A percentile compares a stretch with the other conserved stretches of the same genome.
phyloP scores from a whole-genome alignment of 2,888 invertebrate genomes.

The Philhelius pedissequus region DNA sequence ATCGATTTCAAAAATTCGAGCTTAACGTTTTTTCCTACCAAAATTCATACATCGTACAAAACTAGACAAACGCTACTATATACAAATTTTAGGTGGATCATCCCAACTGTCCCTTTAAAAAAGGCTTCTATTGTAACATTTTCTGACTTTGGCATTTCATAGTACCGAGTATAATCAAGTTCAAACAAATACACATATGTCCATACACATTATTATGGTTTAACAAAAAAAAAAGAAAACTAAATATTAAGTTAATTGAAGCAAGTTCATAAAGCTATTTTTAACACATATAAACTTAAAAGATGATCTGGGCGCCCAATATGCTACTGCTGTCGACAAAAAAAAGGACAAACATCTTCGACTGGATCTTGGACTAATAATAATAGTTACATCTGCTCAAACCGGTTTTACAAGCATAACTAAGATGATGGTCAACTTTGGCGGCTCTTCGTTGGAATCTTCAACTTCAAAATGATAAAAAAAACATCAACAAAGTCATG shows the following conservation, averaged over 20 bases:
- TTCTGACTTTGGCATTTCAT: background rate
- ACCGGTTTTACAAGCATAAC: background rate
- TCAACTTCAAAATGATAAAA: background rate
- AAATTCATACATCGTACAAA: too few species aligned
- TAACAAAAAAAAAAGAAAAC: background rate
- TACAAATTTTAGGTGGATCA: too few species aligned
- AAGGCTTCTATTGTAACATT: background rate
- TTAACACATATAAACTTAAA: background rate
- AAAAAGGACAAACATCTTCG: background rate
- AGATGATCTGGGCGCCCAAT: background rate
- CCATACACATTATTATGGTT: background rate
- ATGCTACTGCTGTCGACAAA: background rate
- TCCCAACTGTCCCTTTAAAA: too few species aligned
- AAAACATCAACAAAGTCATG: background rate
- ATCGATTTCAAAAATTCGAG: too few species aligned
- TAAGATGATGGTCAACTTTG: too few species aligned
- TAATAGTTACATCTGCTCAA: background rate
- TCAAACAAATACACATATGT: background rate
- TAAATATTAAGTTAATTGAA: background rate
- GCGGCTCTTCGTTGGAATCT: background rate
- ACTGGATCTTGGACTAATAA: background rate
- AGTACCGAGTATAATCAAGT: background rate
- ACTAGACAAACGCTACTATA: too few species aligned
- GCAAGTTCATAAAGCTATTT: constrained; percentile 3
- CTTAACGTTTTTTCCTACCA: too few species aligned